These are phyloP conservation scores for Drosophila cardini DNA, from an alignment of 1,140 invertebrate genomes.

Conservation along the genomic window DNA sequence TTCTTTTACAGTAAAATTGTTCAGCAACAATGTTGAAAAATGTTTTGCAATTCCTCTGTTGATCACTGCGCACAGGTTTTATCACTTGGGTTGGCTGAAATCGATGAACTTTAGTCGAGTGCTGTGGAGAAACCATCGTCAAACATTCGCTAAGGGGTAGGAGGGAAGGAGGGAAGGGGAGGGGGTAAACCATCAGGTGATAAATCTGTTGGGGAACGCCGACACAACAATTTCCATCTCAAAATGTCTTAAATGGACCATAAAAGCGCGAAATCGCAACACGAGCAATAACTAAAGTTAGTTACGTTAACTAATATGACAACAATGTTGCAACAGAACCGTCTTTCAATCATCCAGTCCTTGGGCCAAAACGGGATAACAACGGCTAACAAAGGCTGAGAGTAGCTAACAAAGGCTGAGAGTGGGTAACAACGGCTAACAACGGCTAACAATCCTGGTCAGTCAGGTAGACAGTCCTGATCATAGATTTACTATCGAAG, in stretches of 20 bases:
- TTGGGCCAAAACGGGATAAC: background rate
- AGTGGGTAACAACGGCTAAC: too few relatives aligned
- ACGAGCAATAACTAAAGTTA: constrained; percentile 82
- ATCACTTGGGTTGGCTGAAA: constrained; percentile 73
- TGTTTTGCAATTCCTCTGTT: constrained; percentile 58
- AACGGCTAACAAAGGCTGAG: background rate
- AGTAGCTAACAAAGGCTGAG: background rate
- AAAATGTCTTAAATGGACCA: constrained; percentile 79
- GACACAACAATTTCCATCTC: constrained; percentile 75
- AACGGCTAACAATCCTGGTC: background rate
- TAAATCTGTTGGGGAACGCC: constrained; percentile 78
- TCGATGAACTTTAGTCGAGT: constrained; percentile 74
- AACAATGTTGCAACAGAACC: constrained; percentile 70
- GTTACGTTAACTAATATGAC: constrained; percentile 80
- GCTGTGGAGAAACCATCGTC: background rate
- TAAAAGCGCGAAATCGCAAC: constrained; percentile 78
- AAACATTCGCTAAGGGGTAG: constrained; percentile 40
- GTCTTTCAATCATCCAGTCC: constrained; percentile 6
- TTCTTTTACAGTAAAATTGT: constrained; percentile 51
- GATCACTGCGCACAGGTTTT: constrained; percentile 73
- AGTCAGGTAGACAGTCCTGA: constrained; percentile 14
- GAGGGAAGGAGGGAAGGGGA: too few relatives aligned
- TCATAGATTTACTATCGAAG: constrained; percentile 5
- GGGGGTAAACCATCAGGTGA: constrained; percentile 45
- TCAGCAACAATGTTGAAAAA: constrained; percentile 72